Conservation (phyloP, 2,797 vertebrate species). For the Pseudochirops corinnae region DNA sequence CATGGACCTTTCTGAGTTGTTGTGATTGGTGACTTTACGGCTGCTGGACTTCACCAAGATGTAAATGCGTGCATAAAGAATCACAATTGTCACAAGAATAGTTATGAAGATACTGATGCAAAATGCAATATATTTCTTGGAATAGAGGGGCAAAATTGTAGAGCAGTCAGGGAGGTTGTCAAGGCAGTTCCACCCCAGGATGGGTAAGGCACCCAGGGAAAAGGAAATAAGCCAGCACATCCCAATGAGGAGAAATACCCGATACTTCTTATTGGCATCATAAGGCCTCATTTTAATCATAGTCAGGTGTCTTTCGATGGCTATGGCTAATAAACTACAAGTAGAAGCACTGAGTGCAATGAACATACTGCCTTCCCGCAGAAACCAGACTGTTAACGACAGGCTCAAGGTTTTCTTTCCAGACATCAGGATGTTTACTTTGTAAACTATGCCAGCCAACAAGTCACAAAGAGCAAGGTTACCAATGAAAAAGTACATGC, state of each 20-base stretch:
- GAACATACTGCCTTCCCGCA: slow-evolving; percentile 97
- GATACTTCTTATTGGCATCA: slow-evolving; percentile 94
- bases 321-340: slow-evolving; percentile 95
- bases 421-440: slow-evolving; percentile 94
- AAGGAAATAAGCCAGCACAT: slow-evolving; percentile 95
- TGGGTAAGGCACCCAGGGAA: slow-evolving; percentile 92
- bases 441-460: slow-evolving; percentile 92
- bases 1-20: slow-evolving; percentile 93
- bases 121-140: slow-evolving; percentile 95
- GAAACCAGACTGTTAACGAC: slow-evolving; percentile 92
- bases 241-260: slow-evolving; percentile 96
- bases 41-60: slow-evolving; percentile 95
- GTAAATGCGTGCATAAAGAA: slow-evolving; percentile 95
- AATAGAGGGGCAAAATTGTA: slow-evolving; percentile 94
- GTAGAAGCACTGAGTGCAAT: slow-evolving; percentile 94
- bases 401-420: slow-evolving; percentile 92
- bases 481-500: slow-evolving; percentile 98
- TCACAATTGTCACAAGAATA: slow-evolving; percentile 91
- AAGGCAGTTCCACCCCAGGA: slow-evolving; percentile 97
- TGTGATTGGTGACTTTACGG: slow-evolving; percentile 93
- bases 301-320: slow-evolving; percentile 96
- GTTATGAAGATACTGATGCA: slow-evolving; percentile 93
- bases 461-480: slow-evolving; percentile 97
- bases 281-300: slow-evolving; percentile 99
- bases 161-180: slow-evolving; percentile 93